These are phyloP conservation scores for Mionectes olivaceus DNA, from an alignment of 2,797 vertebrate species.

Conservation along the genomic window DNA sequence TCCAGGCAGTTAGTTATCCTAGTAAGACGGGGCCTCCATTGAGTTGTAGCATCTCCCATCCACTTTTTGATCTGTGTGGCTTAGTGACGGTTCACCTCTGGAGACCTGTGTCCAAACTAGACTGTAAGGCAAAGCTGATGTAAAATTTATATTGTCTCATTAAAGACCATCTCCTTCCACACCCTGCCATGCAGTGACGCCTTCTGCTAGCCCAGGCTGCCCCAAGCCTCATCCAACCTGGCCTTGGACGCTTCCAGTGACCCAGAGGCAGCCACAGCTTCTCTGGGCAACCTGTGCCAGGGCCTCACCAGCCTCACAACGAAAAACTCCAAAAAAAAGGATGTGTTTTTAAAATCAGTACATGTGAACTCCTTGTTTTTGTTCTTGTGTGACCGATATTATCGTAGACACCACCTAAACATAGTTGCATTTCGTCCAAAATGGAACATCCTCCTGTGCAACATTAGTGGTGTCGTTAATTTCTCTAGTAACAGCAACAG, in stretches of 20 bases:
- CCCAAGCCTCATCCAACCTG: fast-evolving
- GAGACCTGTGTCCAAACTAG: neutral
- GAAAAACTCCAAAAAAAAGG: neutral
- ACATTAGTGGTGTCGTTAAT: neutral
- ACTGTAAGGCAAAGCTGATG: neutral
- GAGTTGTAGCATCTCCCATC: neutral
- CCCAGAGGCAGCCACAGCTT: neutral
- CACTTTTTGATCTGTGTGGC: neutral
- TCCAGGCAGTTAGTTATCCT: neutral
- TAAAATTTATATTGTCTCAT: neutral
- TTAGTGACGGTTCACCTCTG: neutral
- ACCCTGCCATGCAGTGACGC: neutral
- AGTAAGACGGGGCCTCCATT: neutral
- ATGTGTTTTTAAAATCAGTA: neutral
- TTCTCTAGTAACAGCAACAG: neutral
- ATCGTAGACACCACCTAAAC: neutral
- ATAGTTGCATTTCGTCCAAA: neutral
- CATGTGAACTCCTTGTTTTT: neutral
- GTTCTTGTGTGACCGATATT: neutral
- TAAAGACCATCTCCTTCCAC: neutral
- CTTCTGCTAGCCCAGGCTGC: fast-evolving
- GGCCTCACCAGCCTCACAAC: fast-evolving
- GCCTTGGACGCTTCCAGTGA: neutral
- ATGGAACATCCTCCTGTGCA: neutral
- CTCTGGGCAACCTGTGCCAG: fast-evolving